phyloP scores from a whole-genome alignment of 2,113 vertebrate species.

The Pristiophorus japonicus region DNA sequence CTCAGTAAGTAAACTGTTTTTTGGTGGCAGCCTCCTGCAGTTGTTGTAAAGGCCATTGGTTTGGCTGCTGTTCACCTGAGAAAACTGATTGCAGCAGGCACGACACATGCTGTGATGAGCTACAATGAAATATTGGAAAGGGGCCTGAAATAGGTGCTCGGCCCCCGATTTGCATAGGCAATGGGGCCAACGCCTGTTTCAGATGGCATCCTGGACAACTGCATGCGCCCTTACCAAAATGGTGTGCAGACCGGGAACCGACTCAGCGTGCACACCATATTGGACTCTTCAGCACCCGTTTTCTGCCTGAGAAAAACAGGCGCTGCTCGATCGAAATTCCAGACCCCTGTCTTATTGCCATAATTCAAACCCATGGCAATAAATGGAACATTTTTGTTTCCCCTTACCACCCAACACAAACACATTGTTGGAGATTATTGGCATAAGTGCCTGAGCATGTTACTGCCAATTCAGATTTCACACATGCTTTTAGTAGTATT shows the following conservation, averaged over 20 bases:
- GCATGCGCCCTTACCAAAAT: background rate
- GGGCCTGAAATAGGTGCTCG: background rate
- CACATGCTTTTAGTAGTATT: background rate
- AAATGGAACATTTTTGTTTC: background rate
- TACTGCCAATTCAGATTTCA: slow-evolving; percentile 26
- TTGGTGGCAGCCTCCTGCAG: background rate
- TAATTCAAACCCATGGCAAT: background rate
- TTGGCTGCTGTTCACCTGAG: background rate
- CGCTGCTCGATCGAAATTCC: background rate
- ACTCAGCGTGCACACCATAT: background rate
- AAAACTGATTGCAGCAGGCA: background rate
- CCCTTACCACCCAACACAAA: background rate
- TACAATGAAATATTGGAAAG: background rate
- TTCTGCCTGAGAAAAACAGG: background rate
- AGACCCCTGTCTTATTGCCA: background rate
- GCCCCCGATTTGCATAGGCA: background rate
- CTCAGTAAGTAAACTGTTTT: background rate
- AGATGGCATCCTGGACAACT: background rate
- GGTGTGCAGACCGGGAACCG: background rate
- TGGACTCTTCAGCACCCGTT: background rate
- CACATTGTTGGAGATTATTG: background rate
- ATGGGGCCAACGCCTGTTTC: background rate
- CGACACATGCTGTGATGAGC: background rate
- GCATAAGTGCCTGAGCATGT: background rate
- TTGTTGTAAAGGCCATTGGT: background rate